These are phyloP conservation scores for Monomorium pharaonis DNA, from an alignment of 1,140 invertebrate genomes.

Conservation along the genomic window DNA sequence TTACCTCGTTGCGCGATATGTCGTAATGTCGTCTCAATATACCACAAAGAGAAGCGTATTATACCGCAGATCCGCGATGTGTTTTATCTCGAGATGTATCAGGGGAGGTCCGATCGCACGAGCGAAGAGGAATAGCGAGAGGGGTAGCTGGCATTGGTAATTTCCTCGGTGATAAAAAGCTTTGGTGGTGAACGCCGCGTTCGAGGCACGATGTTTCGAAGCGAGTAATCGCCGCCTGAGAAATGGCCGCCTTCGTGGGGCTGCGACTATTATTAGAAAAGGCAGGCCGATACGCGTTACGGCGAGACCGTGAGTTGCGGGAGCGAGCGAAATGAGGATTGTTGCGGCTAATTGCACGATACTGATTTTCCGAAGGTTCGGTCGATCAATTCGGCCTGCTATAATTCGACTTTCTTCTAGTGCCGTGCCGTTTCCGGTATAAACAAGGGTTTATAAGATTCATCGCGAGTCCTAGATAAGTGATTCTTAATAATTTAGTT, in stretches of 20 bases:
- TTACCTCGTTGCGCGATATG: constrained; percentile 37
- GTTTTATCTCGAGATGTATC: background rate
- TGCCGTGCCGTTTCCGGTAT: background rate
- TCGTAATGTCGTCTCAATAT: constrained; percentile 10
- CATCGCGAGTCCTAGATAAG: background rate
- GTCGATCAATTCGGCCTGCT: too few species aligned
- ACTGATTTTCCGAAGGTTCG: background rate
- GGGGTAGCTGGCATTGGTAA: background rate
- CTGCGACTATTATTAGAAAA: constrained; percentile 69
- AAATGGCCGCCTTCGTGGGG: constrained; percentile 65
- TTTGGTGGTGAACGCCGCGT: background rate
- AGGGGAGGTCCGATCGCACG: too few species aligned
- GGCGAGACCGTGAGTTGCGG: constrained; percentile 15
- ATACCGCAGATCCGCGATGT: background rate
- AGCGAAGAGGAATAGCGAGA: too few species aligned
- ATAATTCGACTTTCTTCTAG: background rate
- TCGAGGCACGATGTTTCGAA: constrained; percentile 16
- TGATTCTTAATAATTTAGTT: background rate
- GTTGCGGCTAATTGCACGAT: background rate
- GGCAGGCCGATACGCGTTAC: constrained; percentile 32
- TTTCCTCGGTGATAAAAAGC: background rate
- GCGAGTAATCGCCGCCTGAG: constrained; percentile 49
- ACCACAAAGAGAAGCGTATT: too few species aligned
- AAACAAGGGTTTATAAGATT: background rate
- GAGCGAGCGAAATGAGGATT: background rate